These are phyloP conservation scores for Telmatherina bonti DNA, from an alignment of 2,797 vertebrate species.

Conservation along the genomic window DNA sequence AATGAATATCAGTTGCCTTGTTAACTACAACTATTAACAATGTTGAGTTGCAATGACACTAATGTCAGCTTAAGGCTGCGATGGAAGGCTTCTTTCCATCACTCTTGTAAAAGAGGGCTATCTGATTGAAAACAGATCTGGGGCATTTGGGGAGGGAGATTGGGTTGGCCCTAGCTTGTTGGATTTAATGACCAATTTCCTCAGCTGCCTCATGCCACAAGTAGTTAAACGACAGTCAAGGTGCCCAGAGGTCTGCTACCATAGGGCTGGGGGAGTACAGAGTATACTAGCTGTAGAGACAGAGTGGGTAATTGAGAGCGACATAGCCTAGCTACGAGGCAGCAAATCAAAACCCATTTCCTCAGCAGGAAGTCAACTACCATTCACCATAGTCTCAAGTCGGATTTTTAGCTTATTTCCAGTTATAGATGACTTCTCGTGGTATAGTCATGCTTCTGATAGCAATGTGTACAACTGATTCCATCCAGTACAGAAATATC, in stretches of 20 bases:
- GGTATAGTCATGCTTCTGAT: background rate
- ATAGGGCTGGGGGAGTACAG: slow-evolving; percentile 54
- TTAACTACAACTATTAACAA: slow-evolving; percentile 66
- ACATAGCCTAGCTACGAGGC: slow-evolving; percentile 62
- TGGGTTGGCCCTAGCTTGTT: slow-evolving; percentile 81
- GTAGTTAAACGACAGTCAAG: slow-evolving; percentile 87
- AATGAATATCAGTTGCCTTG: slow-evolving; percentile 55
- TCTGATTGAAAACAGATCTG: slow-evolving; percentile 88
- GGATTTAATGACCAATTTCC: slow-evolving; percentile 89
- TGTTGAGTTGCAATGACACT: slow-evolving; percentile 55
- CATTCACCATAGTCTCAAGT: slow-evolving; percentile 51
- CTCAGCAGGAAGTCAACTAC: slow-evolving; percentile 73
- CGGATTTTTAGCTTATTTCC: slow-evolving; percentile 51
- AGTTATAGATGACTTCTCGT: slow-evolving; percentile 22
- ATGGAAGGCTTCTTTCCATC: slow-evolving; percentile 59
- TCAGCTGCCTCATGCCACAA: slow-evolving; percentile 84
- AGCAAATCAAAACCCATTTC: slow-evolving; percentile 74
- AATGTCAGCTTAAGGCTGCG: slow-evolving; percentile 70
- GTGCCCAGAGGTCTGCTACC: slow-evolving; percentile 83
- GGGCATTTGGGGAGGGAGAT: slow-evolving; percentile 76
- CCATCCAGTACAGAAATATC: background rate
- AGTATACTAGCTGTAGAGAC: slow-evolving; percentile 64
- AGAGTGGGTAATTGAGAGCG: slow-evolving; percentile 72
- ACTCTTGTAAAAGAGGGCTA: slow-evolving; percentile 81
- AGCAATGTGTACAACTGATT: slow-evolving; percentile 26